A percentile compares a stretch with the other conserved stretches of the same genome.
These are phyloP conservation scores for Myioborus miniatus DNA, from an alignment of 2,797 vertebrate species.

Conservation along the genomic window DNA sequence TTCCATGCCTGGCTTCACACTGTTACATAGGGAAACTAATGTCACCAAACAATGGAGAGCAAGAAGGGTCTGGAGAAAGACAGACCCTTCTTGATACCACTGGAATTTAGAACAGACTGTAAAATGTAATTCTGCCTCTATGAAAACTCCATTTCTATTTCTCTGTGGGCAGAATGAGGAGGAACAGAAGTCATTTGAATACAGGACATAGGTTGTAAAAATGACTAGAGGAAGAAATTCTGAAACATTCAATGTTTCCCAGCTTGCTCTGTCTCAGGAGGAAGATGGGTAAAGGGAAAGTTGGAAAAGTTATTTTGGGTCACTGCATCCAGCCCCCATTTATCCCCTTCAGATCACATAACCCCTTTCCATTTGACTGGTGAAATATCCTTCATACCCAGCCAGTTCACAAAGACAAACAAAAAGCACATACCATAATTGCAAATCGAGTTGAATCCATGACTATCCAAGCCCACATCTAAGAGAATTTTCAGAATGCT, in stretches of 20 bases:
- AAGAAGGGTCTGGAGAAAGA: neutral
- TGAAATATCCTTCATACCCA: neutral
- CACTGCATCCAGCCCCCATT: neutral
- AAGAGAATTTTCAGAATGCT: neutral
- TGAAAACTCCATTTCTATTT: neutral
- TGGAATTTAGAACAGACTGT: neutral
- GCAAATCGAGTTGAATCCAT: neutral
- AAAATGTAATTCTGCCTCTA: neutral
- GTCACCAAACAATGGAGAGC: neutral
- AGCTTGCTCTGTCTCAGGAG: neutral
- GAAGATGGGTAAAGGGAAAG: fast-evolving
- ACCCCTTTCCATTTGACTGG: neutral
- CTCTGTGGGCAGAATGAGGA: neutral
- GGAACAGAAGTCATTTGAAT: neutral
- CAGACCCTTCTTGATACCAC: neutral
- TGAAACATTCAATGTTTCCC: neutral
- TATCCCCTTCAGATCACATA: neutral
- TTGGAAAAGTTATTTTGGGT: neutral
- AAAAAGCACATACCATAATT: neutral
- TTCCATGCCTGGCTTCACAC: fast-evolving
- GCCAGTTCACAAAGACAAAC: neutral
- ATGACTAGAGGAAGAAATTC: neutral
- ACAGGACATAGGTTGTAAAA: neutral
- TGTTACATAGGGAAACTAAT: neutral
- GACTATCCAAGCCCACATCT: neutral